Evolutionary conservation across 2,888 invertebrate species (phyloP), one percentile per base, ranked within the genome.

Genomic region (Cepaea hortensis): DNA sequence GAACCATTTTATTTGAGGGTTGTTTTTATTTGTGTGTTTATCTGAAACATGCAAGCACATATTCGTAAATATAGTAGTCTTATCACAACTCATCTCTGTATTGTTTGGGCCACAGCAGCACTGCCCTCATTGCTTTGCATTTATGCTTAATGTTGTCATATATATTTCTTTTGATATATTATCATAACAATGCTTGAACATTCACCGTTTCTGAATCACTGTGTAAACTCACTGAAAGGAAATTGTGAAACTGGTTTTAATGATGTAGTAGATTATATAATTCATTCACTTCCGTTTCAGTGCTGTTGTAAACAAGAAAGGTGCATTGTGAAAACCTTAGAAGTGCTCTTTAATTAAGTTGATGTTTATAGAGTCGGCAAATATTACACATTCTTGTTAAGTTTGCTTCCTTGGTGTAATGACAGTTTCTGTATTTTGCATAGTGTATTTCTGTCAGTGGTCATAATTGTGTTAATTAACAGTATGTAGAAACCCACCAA

Each of bases 21-120:
- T n/a, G n/a, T n/a, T n/a, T n/a, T n/a, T n/a, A n/a, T n/a, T n/a
- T 55, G 6, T 55, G 7, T 55, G 2, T 55, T 55, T 55, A 55
- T 55, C 55, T 11, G 11, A 55, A 55, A 55, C 55, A 55, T 55
- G 55, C 55, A 68, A 68, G n/a, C 68, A 15, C 20, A 20, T 6
- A 68, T 20, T n/a, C 1, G 68, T 68, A 68, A 20, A 20, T 68
- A 15, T 15, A 68, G 20, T 68, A 68, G 13, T 4, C n/a, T 5
- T 68, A 68, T 18, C n/a, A 20, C 18, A 20, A 11, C 1, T 68
- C n/a, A 68, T 68, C 5, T 5, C n/a, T 46, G 13, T 48, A 13
- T 35, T 75, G 75, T 75, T 35, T 75, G 68, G 48, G 75, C 15
- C 46, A 75, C 75, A 48, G 46, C 75, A 75, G 75, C 46, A 46